These are phyloP conservation scores for Cactoblastis cactorum DNA, from an alignment of 2,888 invertebrate species.

Conservation along the genomic window DNA sequence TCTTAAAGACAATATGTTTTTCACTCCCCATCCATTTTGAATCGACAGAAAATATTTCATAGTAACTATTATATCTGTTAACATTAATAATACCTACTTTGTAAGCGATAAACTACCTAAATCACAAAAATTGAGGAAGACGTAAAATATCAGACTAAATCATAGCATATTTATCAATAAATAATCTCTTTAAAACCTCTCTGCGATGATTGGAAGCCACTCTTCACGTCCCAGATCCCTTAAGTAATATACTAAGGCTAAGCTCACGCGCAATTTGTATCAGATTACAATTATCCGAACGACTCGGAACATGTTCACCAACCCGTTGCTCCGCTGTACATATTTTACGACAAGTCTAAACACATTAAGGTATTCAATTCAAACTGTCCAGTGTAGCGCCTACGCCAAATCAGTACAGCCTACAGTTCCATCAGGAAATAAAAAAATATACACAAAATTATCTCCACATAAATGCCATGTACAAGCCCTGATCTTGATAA, in stretches of 20 bases:
- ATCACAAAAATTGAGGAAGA: background rate
- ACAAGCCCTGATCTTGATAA: slow-evolving; percentile 75
- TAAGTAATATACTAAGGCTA: background rate
- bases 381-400: slow-evolving; percentile 25
- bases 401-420: slow-evolving; percentile 36
- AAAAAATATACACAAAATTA: slow-evolving; percentile 73
- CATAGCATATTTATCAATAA: background rate
- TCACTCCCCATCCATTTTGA: too few relatives aligned
- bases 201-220: slow-evolving; percentile 2
- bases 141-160: background rate
- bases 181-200: slow-evolving; percentile 3
- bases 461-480: slow-evolving; percentile 79
- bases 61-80: too few relatives aligned
- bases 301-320: slow-evolving; percentile 4
- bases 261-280: slow-evolving; percentile 2
- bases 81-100: too few relatives aligned
- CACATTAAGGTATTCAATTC: slow-evolving; percentile 14
- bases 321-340: slow-evolving; percentile 10
- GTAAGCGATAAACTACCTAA: background rate
- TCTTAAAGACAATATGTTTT: too few relatives aligned
- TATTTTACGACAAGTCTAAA: slow-evolving; percentile 14
- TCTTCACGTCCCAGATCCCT: background rate
- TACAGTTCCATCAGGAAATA: slow-evolving; percentile 45
- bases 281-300: slow-evolving; percentile 6
- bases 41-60: too few relatives aligned